These are phyloP conservation scores for Atopsyche davidsoni DNA, from an alignment of 1,140 invertebrate species.

Conservation along the genomic window DNA sequence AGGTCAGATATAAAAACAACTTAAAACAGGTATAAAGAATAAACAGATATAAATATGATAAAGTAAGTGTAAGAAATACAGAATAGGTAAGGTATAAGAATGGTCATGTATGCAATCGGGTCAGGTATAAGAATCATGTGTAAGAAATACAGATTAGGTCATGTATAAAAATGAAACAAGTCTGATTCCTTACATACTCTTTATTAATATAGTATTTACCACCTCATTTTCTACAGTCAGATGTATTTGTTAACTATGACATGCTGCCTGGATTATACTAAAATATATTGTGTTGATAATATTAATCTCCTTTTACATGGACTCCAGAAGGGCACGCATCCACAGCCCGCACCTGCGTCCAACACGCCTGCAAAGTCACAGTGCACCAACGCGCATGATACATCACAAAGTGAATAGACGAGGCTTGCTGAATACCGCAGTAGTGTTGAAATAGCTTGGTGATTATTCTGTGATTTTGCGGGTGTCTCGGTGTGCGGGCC, in stretches of 20 bases:
- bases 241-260: constrained; percentile 11
- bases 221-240: constrained; percentile 18
- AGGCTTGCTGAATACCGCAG: not conserved
- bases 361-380: not conserved
- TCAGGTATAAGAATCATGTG: too few species aligned
- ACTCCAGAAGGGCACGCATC: constrained; percentile 4
- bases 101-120: too few species aligned
- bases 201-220: constrained; percentile 20
- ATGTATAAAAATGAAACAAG: too few species aligned
- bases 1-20: too few species aligned
- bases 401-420: not conserved
- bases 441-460: constrained; percentile 2
- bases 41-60: too few species aligned
- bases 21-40: too few species aligned
- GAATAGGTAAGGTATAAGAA: too few species aligned
- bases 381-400: not conserved
- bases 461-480: too few species aligned
- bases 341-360: not conserved
- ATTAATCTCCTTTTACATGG: constrained; percentile 17
- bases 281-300: constrained; percentile 23
- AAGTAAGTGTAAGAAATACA: too few species aligned
- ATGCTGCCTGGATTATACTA: constrained; percentile 20
- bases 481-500: too few species aligned
- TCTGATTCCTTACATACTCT: constrained; percentile 13
- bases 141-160: too few species aligned